Evolutionary conservation across 2,113 vertebrate genomes (phyloP).

Genomic region (Peromyscus maniculatus): DNA sequence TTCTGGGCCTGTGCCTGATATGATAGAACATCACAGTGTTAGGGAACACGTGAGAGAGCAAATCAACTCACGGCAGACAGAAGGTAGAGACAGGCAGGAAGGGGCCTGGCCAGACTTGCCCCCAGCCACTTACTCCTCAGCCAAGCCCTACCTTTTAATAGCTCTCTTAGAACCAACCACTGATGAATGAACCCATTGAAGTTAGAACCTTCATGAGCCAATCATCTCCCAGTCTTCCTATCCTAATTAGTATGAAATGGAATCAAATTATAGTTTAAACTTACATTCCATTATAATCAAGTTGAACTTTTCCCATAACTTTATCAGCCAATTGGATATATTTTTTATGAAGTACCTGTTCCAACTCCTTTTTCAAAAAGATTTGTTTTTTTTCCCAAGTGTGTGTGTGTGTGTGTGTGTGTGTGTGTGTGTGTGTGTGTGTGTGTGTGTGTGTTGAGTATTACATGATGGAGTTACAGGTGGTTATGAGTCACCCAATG

Average conservation of each 20-base stretch:
- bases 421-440: background rate
- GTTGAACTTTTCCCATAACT: conserved; percentile 11
- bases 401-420: background rate
- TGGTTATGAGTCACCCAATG: background rate
- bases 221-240: background rate
- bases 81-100: background rate
- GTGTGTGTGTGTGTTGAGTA: background rate
- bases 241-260: background rate
- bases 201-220: background rate
- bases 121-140: background rate
- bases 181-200: background rate
- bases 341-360: background rate
- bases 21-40: background rate
- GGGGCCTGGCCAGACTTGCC: background rate
- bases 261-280: conserved; percentile 37
- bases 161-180: background rate
- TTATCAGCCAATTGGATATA: background rate
- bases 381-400: background rate
- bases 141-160: background rate
- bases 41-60: background rate
- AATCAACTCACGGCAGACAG: background rate
- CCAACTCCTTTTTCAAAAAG: background rate
- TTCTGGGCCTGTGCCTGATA: background rate
- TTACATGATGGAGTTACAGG: background rate
- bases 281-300: background rate